Evolutionary conservation across 1,140 invertebrate species (phyloP), one percentile per base, ranked within the genome.

Genomic region (Sarcophaga peregrina): DNA sequence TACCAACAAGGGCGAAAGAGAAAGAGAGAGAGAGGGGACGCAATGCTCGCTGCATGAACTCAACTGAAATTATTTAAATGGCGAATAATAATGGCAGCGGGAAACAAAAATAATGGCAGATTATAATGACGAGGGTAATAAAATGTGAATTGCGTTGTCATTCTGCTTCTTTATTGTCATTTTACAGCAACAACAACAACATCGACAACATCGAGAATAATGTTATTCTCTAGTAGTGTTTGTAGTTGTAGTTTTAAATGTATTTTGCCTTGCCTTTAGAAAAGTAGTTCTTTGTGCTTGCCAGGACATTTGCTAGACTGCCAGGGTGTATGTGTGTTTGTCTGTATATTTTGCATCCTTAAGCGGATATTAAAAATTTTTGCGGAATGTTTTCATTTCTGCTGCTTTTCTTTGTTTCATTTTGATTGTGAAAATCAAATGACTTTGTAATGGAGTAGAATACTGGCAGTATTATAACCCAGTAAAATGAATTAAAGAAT

Each of bases 101-200:
- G 83, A 80, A 58, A 20, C 74, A 20, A 75, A 37, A 37, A 84
- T 72, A 82, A 82, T 84, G 80, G 83, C 84, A 82, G 83, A 84
- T 86, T 87, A 88, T 89, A 89, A 89, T 89, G 88, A 89, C 87
- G 85, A 87, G 87, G 86, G 86, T 89, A 87, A 88, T 88, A 89
- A 89, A 89, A 85, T 86, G 86, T 84, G 86, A 87, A 87, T 87
- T 87, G 85, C 86, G 86, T 88, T 88, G 86, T 87, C 86, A 87
- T 86, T 87, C 47, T 78, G 20, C 75, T 78, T 8, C 47, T 78
- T 76, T 62, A 72, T 81, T 81, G 80, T 48, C 80, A 20, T 74
- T 37, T 37, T 4, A 37, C 1, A 37, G 25, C 25, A 37, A 37
- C 25, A 37, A 37, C 25, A 37, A 37, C 25, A 37, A 37, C 45